Evolutionary conservation across 2,888 invertebrate species (phyloP).

Genomic region (Drosophila multiciliata): DNA sequence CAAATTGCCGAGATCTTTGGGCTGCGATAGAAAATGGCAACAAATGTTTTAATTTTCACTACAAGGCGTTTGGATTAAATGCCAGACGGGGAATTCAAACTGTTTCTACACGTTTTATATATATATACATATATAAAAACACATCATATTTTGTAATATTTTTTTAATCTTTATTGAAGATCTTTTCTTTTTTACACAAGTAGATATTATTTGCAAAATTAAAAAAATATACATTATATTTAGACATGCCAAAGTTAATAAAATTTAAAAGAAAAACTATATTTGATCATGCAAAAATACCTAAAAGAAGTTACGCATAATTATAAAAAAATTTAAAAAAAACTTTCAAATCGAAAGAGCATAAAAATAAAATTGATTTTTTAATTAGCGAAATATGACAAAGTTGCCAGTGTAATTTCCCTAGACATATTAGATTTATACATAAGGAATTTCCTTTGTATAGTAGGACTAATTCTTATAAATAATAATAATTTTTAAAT

Average conservation of each 20-base stretch:
- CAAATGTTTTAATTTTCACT: constrained; percentile 71
- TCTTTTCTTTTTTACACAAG: background rate
- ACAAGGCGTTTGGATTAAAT: constrained; percentile 30
- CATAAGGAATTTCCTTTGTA: too few species aligned
- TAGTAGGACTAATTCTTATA: background rate
- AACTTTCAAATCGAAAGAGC: background rate
- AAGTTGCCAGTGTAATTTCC: background rate
- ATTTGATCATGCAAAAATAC: too few species aligned
- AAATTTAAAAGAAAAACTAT: background rate
- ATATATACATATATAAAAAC: background rate
- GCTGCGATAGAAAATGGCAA: constrained; percentile 71
- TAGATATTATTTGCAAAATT: background rate
- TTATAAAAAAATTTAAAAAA: background rate
- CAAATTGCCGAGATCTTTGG: constrained; percentile 61
- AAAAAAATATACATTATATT: background rate
- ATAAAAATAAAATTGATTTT: background rate
- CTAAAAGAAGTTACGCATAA: background rate
- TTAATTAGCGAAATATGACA: background rate
- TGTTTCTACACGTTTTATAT: background rate
- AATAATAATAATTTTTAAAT: background rate
- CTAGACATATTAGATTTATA: background rate
- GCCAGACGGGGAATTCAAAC: constrained; percentile 10
- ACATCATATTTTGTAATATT: background rate
- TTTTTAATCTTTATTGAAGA: background rate
- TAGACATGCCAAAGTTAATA: background rate